Conservation (phyloP, 2,888 invertebrate genomes). For the Ommatoiulus sabulosus region DNA sequence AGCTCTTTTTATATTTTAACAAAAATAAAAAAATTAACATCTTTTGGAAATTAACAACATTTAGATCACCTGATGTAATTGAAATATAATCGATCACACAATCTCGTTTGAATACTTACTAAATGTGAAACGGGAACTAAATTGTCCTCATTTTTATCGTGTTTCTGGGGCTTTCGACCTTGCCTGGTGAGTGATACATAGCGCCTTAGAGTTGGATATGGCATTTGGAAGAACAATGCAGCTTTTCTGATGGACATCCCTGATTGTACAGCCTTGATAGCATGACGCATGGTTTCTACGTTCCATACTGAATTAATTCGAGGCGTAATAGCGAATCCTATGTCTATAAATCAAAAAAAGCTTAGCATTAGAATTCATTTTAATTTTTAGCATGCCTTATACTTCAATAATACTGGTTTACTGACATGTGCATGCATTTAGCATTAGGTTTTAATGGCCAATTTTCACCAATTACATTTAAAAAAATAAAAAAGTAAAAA, state of each 20-base stretch:
- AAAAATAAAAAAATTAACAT: too few species aligned
- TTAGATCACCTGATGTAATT: too few species aligned
- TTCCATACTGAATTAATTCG: slow-evolving; percentile 25
- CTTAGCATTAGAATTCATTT: neutral
- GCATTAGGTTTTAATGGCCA: neutral
- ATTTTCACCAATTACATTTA: neutral
- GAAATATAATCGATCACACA: neutral
- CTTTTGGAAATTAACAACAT: too few species aligned
- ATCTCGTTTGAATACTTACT: neutral
- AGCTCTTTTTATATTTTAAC: too few species aligned
- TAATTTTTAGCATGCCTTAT: neutral
- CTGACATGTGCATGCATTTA: neutral
- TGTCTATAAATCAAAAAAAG: slow-evolving; percentile 26
- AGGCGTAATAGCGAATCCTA: slow-evolving; percentile 36
- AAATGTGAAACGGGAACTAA: neutral
- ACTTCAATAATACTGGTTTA: neutral
- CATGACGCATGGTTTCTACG: slow-evolving; percentile 27
- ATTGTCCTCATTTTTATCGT: neutral
- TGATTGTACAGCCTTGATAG: slow-evolving; percentile 39
- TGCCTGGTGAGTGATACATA: slow-evolving; percentile 21
- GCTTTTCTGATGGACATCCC: slow-evolving; percentile 45
- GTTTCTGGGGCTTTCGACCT: neutral
- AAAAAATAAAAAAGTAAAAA: neutral
- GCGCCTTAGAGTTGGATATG: slow-evolving; percentile 50
- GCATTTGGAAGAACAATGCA: slow-evolving; percentile 12